Percentiles rank a stretch among this genome's conserved stretches.
Evolutionary conservation across 2,113 vertebrate species (phyloP).

Genomic region (Halcyon senegalensis): DNA sequence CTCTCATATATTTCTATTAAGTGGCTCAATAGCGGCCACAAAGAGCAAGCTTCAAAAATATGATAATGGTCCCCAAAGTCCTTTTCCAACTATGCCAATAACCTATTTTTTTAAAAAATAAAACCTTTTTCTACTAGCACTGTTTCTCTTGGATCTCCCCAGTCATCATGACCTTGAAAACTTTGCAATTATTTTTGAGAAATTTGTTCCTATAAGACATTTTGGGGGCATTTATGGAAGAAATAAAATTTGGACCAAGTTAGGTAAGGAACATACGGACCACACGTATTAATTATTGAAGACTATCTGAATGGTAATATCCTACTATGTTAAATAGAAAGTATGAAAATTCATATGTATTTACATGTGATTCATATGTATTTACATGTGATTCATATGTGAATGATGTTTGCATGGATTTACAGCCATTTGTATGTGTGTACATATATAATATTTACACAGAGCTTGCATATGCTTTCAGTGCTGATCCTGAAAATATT

Average conservation of each 20-base stretch:
- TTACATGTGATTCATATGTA: not conserved
- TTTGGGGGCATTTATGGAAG: not conserved
- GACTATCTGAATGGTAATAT: not conserved
- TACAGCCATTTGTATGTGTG: not conserved
- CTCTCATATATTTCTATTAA: not conserved
- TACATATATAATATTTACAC: not conserved
- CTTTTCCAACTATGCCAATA: not conserved
- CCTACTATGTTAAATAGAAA: not conserved
- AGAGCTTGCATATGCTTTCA: not conserved
- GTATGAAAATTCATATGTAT: not conserved
- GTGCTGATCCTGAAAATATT: not conserved
- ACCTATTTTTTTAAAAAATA: not conserved
- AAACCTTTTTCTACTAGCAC: not conserved
- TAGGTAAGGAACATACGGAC: not conserved
- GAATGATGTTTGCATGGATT: not conserved
- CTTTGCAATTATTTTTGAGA: not conserved
- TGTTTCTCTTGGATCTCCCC: not conserved
- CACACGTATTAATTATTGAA: not conserved
- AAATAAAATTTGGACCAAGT: not conserved
- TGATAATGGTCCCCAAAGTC: not conserved
- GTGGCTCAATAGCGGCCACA: not conserved
- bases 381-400: not conserved
- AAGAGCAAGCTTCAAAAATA: not conserved
- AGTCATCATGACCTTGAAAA: not conserved
- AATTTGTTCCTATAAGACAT: not conserved